Percentiles rank a stretch among this genome's conserved stretches.
These are phyloP conservation scores for Nymphalis io DNA, from an alignment of 1,140 invertebrate species.

Conservation along the genomic window DNA sequence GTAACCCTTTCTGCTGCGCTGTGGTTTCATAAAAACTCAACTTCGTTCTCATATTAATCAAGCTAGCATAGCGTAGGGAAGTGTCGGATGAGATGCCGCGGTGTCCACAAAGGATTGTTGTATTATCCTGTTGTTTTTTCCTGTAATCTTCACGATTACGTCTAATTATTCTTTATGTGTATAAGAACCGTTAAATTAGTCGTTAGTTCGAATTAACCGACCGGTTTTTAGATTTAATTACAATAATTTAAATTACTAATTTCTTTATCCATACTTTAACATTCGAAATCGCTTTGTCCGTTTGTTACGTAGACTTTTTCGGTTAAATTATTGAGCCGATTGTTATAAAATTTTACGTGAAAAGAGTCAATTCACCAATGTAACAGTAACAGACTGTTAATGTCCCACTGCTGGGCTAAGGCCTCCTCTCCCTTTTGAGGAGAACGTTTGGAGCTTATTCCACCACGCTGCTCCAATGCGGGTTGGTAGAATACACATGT, in stretches of 20 bases:
- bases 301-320: too few relatives aligned
- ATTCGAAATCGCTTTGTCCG: too few relatives aligned
- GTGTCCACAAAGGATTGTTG: constrained; percentile 20
- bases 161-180: constrained; percentile 10
- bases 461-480: too few relatives aligned
- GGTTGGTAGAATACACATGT: too few relatives aligned
- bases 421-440: too few relatives aligned
- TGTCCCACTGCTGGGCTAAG: too few relatives aligned
- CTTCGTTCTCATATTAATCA: background rate
- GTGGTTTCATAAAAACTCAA: background rate
- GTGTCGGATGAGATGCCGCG: constrained; percentile 18
- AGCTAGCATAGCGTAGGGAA: background rate
- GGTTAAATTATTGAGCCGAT: too few relatives aligned
- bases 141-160: background rate
- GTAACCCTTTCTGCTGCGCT: too few relatives aligned
- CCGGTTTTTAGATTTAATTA: constrained; percentile 2
- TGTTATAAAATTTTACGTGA: too few relatives aligned
- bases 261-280: background rate
- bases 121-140: constrained; percentile 25
- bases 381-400: too few relatives aligned
- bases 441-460: too few relatives aligned
- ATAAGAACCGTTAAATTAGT: constrained; percentile 5
- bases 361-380: too few relatives aligned
- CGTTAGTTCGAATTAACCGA: background rate
- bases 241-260: background rate